Conservation (phyloP, 2,113 vertebrate species). For the Calidris pygmaea region DNA sequence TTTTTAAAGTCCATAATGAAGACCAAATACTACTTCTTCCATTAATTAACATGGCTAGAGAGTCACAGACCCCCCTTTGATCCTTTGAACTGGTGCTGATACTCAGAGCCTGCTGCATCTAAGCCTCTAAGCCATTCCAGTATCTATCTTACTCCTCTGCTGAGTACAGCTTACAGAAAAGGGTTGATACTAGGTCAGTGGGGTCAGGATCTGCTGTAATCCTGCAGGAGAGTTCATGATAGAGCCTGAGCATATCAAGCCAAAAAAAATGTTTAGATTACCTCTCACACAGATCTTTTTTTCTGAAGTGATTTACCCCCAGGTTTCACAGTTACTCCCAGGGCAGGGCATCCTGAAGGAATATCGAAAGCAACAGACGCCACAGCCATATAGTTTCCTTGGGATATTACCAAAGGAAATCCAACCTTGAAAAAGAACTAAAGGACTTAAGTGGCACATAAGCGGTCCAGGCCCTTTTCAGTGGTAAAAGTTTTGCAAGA, state of each 20-base stretch:
- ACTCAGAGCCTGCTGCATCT: conserved; percentile 26
- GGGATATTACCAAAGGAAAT: neutral
- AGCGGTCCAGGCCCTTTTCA: neutral
- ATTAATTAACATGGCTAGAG: conserved; percentile 42
- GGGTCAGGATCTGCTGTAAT: conserved; percentile 56
- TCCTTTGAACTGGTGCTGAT: conserved; percentile 59
- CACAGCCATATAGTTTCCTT: neutral
- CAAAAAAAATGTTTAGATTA: neutral
- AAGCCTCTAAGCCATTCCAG: conserved; percentile 42
- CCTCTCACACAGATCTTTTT: neutral
- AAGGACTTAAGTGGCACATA: neutral
- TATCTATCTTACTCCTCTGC: conserved; percentile 9
- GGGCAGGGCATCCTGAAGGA: neutral
- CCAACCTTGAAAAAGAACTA: neutral
- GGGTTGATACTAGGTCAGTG: conserved; percentile 46
- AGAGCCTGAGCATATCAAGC: neutral
- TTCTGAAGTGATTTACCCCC: neutral
- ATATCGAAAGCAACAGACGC: neutral
- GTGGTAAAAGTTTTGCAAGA: neutral
- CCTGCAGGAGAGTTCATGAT: conserved; percentile 14
- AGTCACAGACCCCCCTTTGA: conserved; percentile 47
- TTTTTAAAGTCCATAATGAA: conserved; percentile 37
- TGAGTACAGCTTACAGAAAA: neutral
- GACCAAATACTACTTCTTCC: conserved; percentile 47
- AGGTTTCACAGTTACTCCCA: neutral